These are phyloP conservation scores for Aplysia californica DNA, from an alignment of 1,140 invertebrate species.

Conservation along the genomic window DNA sequence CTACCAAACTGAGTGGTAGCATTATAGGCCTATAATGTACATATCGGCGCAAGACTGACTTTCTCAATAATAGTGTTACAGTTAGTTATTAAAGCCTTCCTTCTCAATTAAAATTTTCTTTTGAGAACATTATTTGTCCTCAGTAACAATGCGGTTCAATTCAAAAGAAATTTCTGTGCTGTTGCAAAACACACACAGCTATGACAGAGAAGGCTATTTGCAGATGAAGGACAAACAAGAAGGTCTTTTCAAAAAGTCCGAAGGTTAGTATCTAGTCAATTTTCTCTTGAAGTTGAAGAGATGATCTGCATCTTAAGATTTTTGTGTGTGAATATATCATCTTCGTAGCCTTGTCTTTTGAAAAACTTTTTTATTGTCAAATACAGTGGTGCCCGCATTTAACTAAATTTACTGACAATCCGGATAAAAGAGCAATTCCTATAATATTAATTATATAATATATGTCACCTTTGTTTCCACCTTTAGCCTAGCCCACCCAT, in stretches of 20 bases:
- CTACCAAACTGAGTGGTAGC: no score
- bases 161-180: conserved; percentile 86
- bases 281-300: neutral
- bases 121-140: no score
- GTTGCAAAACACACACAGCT: conserved; percentile 87
- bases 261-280: conserved; percentile 71
- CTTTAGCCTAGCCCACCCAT: no score
- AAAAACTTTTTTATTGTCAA: neutral
- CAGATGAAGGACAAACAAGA: conserved; percentile 89
- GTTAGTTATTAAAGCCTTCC: no score
- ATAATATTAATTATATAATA: no score
- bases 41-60: neutral
- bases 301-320: neutral
- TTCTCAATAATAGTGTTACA: no score
- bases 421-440: neutral
- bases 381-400: neutral
- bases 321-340: neutral
- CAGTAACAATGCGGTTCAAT: conserved; percentile 84
- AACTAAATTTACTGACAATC: neutral
- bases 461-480: no score
- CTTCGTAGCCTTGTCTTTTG: neutral
- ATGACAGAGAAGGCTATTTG: conserved; percentile 92
- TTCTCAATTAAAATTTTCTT: no score
- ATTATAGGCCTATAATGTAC: no score
- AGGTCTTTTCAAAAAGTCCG: conserved; percentile 83